A percentile compares a stretch with the other conserved stretches of the same genome.
phyloP scores from a whole-genome alignment of 2,888 invertebrate species.

The Oithona nana region DNA sequence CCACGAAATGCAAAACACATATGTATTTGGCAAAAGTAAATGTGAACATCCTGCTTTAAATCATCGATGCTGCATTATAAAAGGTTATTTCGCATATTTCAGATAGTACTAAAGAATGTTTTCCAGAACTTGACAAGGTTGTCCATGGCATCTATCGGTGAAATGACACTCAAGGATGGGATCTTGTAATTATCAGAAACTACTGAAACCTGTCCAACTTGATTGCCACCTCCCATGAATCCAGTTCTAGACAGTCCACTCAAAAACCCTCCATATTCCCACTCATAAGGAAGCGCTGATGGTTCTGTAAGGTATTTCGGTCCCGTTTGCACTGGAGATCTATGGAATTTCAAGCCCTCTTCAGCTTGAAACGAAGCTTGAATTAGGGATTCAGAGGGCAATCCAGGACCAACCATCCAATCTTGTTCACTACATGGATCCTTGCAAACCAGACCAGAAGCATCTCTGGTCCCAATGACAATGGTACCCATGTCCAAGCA shows the following conservation, averaged over 20 bases:
- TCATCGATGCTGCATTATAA: no score
- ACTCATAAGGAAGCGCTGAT: neutral
- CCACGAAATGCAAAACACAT: no score
- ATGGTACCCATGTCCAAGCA: neutral
- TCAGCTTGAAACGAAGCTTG: no score
- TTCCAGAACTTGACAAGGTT: slow-evolving; percentile 1
- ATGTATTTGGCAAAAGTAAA: no score
- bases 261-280: slow-evolving; percentile 3
- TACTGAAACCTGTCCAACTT: neutral
- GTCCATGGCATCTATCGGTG: neutral
- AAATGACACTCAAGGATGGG: neutral
- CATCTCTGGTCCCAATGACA: neutral
- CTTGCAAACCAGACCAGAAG: neutral
- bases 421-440: neutral
- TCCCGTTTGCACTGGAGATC: neutral
- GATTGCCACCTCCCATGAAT: neutral
- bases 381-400: neutral
- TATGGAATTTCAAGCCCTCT: neutral
- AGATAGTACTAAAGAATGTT: neutral
- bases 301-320: neutral
- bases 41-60: no score
- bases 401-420: neutral
- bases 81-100: no score
- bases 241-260: neutral
- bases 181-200: neutral